Conservation (phyloP, 1,140 invertebrate genomes). For the Halotydeus destructor region DNA sequence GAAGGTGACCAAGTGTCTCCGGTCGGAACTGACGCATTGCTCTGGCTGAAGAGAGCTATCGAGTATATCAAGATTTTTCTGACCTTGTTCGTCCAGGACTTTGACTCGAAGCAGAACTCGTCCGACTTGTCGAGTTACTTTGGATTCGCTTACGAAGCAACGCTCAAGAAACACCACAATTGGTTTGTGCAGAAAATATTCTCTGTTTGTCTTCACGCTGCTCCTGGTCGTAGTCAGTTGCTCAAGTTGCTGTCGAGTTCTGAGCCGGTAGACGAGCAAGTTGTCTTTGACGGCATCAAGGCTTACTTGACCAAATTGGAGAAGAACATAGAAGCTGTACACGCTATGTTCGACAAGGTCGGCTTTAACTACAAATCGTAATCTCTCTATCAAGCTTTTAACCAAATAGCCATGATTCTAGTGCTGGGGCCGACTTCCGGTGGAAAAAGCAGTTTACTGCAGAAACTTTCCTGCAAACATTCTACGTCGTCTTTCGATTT, state of each 20-base stretch:
- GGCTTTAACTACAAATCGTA: too few relatives aligned
- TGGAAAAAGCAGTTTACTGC: too few relatives aligned
- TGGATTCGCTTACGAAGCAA: conserved; percentile 4
- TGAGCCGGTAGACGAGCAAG: too few relatives aligned
- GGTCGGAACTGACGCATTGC: conserved; percentile 9
- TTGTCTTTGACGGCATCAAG: too few relatives aligned
- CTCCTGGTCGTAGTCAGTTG: conserved; percentile 4
- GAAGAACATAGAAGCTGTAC: too few relatives aligned
- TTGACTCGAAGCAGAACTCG: neutral
- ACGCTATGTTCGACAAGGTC: too few relatives aligned
- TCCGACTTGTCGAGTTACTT: conserved; percentile 7
- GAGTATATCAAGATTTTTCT: conserved; percentile 9
- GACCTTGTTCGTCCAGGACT: conserved; percentile 3
- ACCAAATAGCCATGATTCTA: too few relatives aligned
- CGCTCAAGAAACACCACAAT: conserved; percentile 9
- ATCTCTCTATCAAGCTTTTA: too few relatives aligned
- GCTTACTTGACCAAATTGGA: too few relatives aligned
- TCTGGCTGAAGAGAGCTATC: conserved; percentile 9
- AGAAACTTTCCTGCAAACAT: too few relatives aligned
- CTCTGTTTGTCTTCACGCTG: conserved; percentile 5
- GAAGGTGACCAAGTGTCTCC: conserved; percentile 2
- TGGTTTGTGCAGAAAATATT: conserved; percentile 11
- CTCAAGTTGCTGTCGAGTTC: conserved; percentile 1
- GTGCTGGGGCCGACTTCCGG: too few relatives aligned
- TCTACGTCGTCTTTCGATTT: too few relatives aligned